Evolutionary conservation across 1,140 invertebrate genomes (phyloP), one percentile per base, ranked within the genome.

Genomic region (Atopsyche davidsoni): DNA sequence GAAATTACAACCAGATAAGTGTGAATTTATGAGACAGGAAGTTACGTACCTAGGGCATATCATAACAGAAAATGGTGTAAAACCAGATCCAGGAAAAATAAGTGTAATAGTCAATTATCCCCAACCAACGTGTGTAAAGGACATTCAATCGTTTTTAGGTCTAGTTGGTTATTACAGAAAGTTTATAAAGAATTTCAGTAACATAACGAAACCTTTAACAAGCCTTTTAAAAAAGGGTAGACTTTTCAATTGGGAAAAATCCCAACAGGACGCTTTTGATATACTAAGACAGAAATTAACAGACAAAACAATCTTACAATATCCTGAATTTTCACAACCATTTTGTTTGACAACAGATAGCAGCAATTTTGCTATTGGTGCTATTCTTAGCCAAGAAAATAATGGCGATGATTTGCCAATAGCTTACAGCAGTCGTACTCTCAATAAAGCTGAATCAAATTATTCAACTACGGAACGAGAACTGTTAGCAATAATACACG

Each of bases 401-500:
- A 44, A 45, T 16, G 42, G 53, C 6, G 10, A 40, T 2, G 55
- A 59, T 35, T 14, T 44, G 36, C 66, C 67, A 0, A 63, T 71
- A 14, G 60, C 62, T 3, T 75, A 66, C 52, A 64, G 64, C 0
- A 69, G 64, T 40, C 54, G 68, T 43, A 63, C 59, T 13, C 51
- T 75, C 36, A 70, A 65, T 55, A 55, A 62, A 48, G 60, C 64
- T 1, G 68, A 76, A 60, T 56, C 24, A 32, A 68, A 68, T 54
- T 76, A 68, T 42, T 61, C 52, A 4, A 64, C 59, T 11, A 70
- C 62, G 24, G 66, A 75, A 61, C 66, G 70, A 53, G 75, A 80
- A 68, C 59, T 73, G 28, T 53, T 80, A 16, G 75, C 72, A 3
- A 66, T 80, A 9, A 60, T 80, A 2, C 74, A 65, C 63, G 65